Evolutionary conservation across 1,140 invertebrate genomes (phyloP).

Genomic region (Littorina saxatilis): DNA sequence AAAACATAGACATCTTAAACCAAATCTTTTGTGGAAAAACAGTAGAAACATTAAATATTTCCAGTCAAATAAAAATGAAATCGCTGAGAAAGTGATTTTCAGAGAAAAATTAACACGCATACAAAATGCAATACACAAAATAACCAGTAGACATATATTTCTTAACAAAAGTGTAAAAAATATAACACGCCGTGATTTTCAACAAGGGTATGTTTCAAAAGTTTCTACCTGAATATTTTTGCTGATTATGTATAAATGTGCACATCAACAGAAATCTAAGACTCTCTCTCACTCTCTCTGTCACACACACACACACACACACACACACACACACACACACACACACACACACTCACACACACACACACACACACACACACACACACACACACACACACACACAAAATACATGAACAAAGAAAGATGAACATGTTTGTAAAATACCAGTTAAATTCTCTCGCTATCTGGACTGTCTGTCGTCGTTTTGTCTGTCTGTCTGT

Average conservation of each 20-base stretch:
- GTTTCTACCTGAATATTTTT: not conserved
- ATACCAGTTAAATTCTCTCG: not conserved
- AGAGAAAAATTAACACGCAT: too few relatives aligned
- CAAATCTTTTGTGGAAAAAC: too few relatives aligned
- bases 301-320: not conserved
- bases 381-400: not conserved
- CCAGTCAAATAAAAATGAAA: too few relatives aligned
- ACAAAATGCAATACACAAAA: too few relatives aligned
- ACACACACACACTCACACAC: not conserved
- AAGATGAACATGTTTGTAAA: not conserved
- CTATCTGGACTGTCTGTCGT: too few relatives aligned
- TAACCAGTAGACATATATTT: too few relatives aligned
- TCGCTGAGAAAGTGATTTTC: too few relatives aligned
- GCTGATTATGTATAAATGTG: not conserved
- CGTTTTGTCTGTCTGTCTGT: not conserved
- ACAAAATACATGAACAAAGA: not conserved
- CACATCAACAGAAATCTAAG: too few relatives aligned
- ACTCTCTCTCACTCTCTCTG: not conserved
- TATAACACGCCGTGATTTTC: not conserved
- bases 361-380: slow-evolving; percentile 5
- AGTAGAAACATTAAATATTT: too few relatives aligned
- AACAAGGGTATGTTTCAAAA: not conserved
- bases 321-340: not conserved
- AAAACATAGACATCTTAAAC: too few relatives aligned
- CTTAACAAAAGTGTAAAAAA: too few relatives aligned